Percentiles rank a stretch among this genome's conserved stretches.
Evolutionary conservation across 2,888 invertebrate genomes (phyloP).

Genomic region (Xestia rhomboidea): DNA sequence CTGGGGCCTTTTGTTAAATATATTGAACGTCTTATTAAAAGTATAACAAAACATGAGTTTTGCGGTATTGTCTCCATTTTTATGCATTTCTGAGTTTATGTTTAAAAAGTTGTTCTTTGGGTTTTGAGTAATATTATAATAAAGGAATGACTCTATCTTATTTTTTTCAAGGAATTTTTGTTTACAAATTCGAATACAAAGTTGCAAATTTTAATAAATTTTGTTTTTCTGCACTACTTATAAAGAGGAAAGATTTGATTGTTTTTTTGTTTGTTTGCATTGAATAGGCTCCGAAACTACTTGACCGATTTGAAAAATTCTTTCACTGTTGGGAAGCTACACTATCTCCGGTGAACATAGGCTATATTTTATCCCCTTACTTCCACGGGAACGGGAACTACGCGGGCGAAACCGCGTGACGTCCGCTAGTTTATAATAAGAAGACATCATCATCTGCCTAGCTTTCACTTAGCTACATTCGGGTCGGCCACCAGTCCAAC

Average conservation of each 20-base stretch:
- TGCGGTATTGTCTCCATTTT: slow-evolving; percentile 41
- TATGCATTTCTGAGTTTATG: slow-evolving; percentile 31
- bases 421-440: too few species aligned
- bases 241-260: too few species aligned
- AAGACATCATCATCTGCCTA: not conserved
- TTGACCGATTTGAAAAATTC: too few species aligned
- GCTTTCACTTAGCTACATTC: not conserved
- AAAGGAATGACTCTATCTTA: not conserved
- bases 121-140: not conserved
- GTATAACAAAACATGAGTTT: slow-evolving; percentile 47
- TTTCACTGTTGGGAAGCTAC: too few species aligned
- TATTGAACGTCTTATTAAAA: slow-evolving; percentile 57
- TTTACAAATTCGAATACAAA: not conserved
- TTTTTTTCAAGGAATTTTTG: not conserved
- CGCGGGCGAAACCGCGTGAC: too few species aligned
- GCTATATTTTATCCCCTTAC: too few species aligned
- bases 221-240: too few species aligned
- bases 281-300: too few species aligned
- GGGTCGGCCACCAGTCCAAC: not conserved
- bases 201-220: not conserved
- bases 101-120: not conserved
- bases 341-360: too few species aligned
- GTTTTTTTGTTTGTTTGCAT: too few species aligned
- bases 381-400: too few species aligned
- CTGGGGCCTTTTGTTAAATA: slow-evolving; percentile 58